Conservation (phyloP, 2,888 invertebrate species). For the Tinea semifulvella region DNA sequence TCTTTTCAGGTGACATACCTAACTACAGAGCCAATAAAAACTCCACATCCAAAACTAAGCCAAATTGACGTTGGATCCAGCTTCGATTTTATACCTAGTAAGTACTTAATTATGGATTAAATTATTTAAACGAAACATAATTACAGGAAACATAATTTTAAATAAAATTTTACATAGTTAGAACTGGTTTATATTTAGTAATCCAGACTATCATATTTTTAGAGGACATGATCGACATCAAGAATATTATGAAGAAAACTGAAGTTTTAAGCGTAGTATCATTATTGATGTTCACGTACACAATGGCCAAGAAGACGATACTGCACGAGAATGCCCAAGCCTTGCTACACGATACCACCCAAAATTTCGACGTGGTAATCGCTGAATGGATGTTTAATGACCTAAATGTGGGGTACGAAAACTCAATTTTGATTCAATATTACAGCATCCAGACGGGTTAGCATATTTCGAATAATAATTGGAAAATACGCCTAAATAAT, state of each 20-base stretch:
- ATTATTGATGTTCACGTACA: not conserved
- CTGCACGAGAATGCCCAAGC: not conserved
- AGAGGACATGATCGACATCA: not conserved
- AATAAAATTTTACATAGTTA: no score
- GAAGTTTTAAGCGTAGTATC: not conserved
- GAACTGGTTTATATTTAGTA: not conserved
- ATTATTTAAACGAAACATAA: no score
- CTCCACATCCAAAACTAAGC: slow-evolving; percentile 17
- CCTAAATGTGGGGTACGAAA: slow-evolving; percentile 1
- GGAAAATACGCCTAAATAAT: no score
- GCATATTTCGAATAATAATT: no score
- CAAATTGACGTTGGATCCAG: not conserved
- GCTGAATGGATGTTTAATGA: slow-evolving; percentile 42
- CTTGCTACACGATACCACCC: slow-evolving; percentile 1
- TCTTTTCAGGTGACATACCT: slow-evolving; percentile 20
- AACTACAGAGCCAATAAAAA: slow-evolving; percentile 17
- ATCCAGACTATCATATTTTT: not conserved
- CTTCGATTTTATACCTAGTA: not conserved
- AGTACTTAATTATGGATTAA: no score
- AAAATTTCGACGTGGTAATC: slow-evolving; percentile 26
- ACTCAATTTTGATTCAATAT: no score
- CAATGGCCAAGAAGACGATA: not conserved
- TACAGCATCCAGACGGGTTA: no score
- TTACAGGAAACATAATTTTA: no score
- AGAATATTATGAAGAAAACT: not conserved